These are phyloP conservation scores for Plagiodera versicolora DNA, from an alignment of 2,888 invertebrate genomes.

Conservation along the genomic window DNA sequence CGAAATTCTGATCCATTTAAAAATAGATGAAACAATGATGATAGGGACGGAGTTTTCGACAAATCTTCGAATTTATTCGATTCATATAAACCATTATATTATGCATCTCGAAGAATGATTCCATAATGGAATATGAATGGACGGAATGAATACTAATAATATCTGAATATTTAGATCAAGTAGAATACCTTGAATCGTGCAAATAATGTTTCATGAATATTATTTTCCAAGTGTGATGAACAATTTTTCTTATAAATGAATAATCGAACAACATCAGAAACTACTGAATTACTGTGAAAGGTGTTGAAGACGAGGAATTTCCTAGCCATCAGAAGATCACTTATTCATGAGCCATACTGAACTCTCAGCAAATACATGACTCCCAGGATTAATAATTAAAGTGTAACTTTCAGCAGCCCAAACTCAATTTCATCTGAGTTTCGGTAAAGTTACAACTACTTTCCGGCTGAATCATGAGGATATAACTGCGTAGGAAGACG, in stretches of 20 bases:
- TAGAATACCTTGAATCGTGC: too few species aligned
- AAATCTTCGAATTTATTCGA: too few species aligned
- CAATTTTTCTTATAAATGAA: not conserved
- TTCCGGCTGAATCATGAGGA: not conserved
- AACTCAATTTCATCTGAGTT: constrained; percentile 24
- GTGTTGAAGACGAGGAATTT: constrained; percentile 49
- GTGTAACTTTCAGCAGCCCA: constrained; percentile 28
- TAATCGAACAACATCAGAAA: constrained; percentile 44
- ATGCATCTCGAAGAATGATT: too few species aligned
- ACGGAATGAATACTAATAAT: too few species aligned
- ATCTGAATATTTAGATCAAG: too few species aligned
- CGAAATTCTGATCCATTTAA: too few species aligned
- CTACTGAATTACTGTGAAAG: constrained; percentile 48
- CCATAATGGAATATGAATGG: too few species aligned
- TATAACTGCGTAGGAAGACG: not conserved
- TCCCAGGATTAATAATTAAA: constrained; percentile 30
- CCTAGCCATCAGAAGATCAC: constrained; percentile 39
- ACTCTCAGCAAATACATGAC: constrained; percentile 23
- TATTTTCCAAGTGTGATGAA: too few species aligned
- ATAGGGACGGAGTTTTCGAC: too few species aligned
- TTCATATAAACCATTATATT: too few species aligned
- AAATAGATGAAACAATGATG: too few species aligned
- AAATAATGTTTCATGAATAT: too few species aligned
- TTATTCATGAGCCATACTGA: constrained; percentile 42
- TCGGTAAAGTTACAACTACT: not conserved